Evolutionary conservation across 2,888 invertebrate species (phyloP).

Genomic region (Argynnis bischoffii): DNA sequence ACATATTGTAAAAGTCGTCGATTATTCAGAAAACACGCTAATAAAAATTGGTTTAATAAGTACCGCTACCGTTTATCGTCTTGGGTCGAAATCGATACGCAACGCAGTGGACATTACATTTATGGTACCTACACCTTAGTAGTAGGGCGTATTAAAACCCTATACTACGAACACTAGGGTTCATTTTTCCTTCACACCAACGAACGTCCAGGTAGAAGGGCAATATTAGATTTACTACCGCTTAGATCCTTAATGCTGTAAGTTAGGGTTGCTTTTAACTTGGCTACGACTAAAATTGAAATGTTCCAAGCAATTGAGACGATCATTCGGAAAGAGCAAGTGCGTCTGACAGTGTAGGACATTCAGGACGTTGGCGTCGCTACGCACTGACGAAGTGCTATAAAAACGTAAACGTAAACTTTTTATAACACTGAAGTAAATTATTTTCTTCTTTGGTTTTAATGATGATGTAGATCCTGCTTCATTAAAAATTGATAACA

Average conservation of each 20-base stretch:
- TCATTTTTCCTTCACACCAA: constrained; percentile 27
- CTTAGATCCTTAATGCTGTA: constrained; percentile 40
- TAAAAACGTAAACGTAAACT: constrained; percentile 28
- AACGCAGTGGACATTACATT: constrained; percentile 47
- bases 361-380: constrained; percentile 54
- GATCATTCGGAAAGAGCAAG: constrained; percentile 67
- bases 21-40: constrained; percentile 33
- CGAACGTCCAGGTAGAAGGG: constrained; percentile 32
- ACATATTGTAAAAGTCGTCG: constrained; percentile 23
- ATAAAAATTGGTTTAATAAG: constrained; percentile 42
- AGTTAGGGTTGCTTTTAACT: constrained; percentile 39
- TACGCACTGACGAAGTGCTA: constrained; percentile 39
- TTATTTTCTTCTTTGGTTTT: constrained; percentile 6
- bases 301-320: constrained; percentile 51
- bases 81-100: constrained; percentile 52
- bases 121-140: constrained; percentile 31
- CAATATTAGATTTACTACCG: constrained; percentile 32
- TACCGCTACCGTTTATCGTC: constrained; percentile 37
- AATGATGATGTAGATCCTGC: not conserved
- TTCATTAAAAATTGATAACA: not conserved
- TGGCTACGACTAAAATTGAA: constrained; percentile 26
- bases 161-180: constrained; percentile 23
- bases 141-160: constrained; percentile 31
- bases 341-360: constrained; percentile 71
- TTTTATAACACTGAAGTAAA: constrained; percentile 23